These are phyloP conservation scores for Kryptolebias marmoratus DNA, from an alignment of 2,113 vertebrate genomes.

Conservation along the genomic window DNA sequence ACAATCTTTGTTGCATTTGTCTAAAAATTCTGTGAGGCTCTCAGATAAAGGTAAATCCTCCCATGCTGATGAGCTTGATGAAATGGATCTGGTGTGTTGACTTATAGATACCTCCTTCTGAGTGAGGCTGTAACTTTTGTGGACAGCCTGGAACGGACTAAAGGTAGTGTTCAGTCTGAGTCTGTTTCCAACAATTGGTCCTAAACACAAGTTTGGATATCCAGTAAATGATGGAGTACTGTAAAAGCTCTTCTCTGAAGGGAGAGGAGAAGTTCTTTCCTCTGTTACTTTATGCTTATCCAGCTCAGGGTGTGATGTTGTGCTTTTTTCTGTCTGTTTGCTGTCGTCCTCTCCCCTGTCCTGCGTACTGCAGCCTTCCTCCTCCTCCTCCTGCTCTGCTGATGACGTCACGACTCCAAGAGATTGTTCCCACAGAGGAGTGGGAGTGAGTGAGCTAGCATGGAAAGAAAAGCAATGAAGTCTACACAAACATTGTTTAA, in stretches of 20 bases:
- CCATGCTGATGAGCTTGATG: conserved; percentile 41
- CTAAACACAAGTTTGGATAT: not conserved
- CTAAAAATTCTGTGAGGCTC: conserved; percentile 64
- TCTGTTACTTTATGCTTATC: not conserved
- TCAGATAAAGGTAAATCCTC: conserved; percentile 71
- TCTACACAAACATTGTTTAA: not conserved
- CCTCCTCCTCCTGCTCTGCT: conserved; percentile 67
- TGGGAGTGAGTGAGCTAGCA: conserved; percentile 52
- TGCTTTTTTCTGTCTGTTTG: conserved; percentile 7
- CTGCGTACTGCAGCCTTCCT: conserved; percentile 23
- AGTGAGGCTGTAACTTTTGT: not conserved
- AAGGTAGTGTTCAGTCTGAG: not conserved
- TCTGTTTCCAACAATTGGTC: conserved; percentile 11
- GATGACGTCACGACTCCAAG: conserved; percentile 72
- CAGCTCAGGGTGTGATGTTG: not conserved
- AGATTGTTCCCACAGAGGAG: conserved; percentile 66
- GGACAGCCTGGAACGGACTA: not conserved
- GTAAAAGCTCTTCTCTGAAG: conserved; percentile 2
- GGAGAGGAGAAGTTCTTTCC: not conserved
- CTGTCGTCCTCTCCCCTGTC: conserved; percentile 21
- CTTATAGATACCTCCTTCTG: not conserved
- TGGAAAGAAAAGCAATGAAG: conserved; percentile 1
- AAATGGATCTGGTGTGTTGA: not conserved
- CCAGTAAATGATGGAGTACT: conserved; percentile 9
- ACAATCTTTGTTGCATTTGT: conserved; percentile 38